A percentile compares a stretch with the other conserved stretches of the same genome.
These are phyloP conservation scores for Suillia variegata DNA, from an alignment of 2,888 invertebrate genomes.

Conservation along the genomic window DNA sequence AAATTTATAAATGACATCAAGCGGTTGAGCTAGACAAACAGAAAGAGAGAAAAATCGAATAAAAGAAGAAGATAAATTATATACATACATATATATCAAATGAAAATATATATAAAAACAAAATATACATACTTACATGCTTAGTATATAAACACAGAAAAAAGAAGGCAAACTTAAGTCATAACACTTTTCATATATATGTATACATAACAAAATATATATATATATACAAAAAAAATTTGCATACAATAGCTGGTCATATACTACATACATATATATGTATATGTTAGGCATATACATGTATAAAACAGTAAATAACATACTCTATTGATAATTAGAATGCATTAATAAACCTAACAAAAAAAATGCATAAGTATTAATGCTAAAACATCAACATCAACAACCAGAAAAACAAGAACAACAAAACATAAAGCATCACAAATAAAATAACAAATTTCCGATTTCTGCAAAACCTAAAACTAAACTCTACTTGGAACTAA, in stretches of 20 bases:
- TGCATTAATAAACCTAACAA: not conserved
- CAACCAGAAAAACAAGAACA: slow-evolving; percentile 4
- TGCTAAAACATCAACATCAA: slow-evolving; percentile 5
- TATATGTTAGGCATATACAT: not conserved
- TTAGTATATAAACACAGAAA: too few species aligned
- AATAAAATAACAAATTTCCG: too few species aligned
- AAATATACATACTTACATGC: not conserved
- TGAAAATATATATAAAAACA: slow-evolving; percentile 4
- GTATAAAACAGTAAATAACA: not conserved
- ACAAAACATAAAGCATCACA: not conserved
- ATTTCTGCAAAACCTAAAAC: too few species aligned
- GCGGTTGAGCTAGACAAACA: not conserved
- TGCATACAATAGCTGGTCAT: not conserved
- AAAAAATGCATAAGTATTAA: slow-evolving; percentile 3
- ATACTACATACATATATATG: too few species aligned
- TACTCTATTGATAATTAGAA: not conserved
- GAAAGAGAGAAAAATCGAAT: not conserved
- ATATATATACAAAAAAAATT: slow-evolving; percentile 13
- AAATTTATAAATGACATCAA: not conserved
- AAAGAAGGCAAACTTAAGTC: not conserved
- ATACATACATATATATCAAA: slow-evolving; percentile 11
- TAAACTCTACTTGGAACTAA: too few species aligned
- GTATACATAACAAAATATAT: slow-evolving; percentile 3
- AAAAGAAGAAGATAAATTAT: not conserved
- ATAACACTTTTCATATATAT: slow-evolving; percentile 6